Evolutionary conservation across 2,888 invertebrate genomes (phyloP), one percentile per base, ranked within the genome.

Genomic region (Patella depressa): DNA sequence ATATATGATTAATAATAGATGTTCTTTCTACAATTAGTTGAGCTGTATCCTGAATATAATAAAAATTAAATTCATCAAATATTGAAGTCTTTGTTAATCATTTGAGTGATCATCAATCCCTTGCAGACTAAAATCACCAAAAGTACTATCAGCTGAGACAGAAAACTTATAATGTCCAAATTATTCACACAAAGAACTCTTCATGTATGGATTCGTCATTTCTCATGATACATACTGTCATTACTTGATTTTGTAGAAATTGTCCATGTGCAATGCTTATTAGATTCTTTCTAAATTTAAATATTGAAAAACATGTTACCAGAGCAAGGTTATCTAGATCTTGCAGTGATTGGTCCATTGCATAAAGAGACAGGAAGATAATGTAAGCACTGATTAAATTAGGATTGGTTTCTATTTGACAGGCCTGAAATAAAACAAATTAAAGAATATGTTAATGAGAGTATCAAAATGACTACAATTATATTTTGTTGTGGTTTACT

Each of bases 1-100:
- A 93, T 82, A 97, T 95, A 82, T 95, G 95, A 73, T 95, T 94
- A 87, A 96, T 95, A 87, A 98, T 95, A 11, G 96, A 96, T 81
- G 95, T 95, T 24, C 98, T 93, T 92, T 98, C 98, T 78, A 98
- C 97, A 81, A 98, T 95, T 85, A 98, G 93, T 85, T 97, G 97
- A 15, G 97, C 96, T 90, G 98, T 94, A 90, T 98, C 98, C 92
- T 95, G 93, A 93, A 80, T 65, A 19, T 24, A 65, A 65, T 24
- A 4, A n/a, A 57, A 55, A 74, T 45, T 73, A 17, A 9, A 45
- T 45, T 0, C 9, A 45, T 45, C 45, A 9, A 45, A 45, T 45
- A 45, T 45, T 45, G 9, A 45, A 45, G 45, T 9, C 9, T 1
- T 7, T 45, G 45, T 1, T 45, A 7, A 45, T 45, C 7, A 45